Evolutionary conservation across 2,113 vertebrate genomes (phyloP).

Genomic region (Sinocyclocheilus maitianheensis): DNA sequence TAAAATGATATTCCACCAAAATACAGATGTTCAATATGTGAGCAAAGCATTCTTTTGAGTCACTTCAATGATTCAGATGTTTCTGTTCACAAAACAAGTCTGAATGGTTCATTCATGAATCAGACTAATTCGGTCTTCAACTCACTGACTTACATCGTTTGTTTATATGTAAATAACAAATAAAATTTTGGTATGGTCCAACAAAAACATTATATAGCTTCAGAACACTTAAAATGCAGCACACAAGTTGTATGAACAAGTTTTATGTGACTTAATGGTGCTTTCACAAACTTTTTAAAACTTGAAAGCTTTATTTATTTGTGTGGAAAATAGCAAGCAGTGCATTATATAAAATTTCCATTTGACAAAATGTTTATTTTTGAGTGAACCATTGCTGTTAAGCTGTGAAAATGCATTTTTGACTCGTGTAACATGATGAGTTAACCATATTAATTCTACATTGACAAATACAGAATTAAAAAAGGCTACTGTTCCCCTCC

Average conservation of each 20-base stretch:
- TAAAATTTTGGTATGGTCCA: neutral
- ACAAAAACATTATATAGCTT: neutral
- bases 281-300: neutral
- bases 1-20: no score
- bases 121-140: neutral
- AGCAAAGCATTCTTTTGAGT: no score
- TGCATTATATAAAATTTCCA: neutral
- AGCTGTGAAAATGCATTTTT: neutral
- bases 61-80: neutral
- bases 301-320: neutral
- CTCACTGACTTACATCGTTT: neutral
- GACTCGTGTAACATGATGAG: neutral
- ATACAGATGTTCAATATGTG: no score
- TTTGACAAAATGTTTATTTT: neutral
- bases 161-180: neutral
- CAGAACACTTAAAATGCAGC: neutral
- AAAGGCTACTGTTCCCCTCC: constrained; percentile 8
- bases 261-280: neutral
- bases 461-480: neutral
- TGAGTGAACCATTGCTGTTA: neutral
- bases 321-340: neutral
- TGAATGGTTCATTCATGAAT: neutral
- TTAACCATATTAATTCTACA: neutral
- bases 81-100: neutral
- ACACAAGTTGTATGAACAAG: neutral